These are phyloP conservation scores for Drosophila hydei DNA, from an alignment of 1,140 invertebrate species.

Conservation along the genomic window DNA sequence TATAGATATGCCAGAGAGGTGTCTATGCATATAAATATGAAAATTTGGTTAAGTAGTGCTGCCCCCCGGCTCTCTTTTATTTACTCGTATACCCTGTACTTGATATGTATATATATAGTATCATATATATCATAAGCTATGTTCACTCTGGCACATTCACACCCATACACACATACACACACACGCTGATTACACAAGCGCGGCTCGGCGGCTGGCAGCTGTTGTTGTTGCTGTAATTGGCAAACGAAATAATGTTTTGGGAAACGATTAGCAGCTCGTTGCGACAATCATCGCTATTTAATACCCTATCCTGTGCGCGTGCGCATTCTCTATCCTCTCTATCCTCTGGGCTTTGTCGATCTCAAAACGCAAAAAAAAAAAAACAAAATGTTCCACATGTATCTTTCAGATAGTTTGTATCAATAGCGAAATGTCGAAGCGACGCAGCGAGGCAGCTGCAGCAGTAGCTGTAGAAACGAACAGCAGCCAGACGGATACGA, in stretches of 20 bases:
- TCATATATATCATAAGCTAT: constrained; percentile 9
- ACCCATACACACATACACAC: constrained; percentile 5
- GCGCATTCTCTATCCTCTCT: constrained; percentile 1
- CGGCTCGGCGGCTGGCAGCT: constrained; percentile 6
- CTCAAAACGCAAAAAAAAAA: constrained; percentile 59
- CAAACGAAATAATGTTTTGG: constrained; percentile 9
- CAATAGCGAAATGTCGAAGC: constrained; percentile 69
- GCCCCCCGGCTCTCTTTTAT: too few relatives aligned
- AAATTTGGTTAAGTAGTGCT: too few relatives aligned
- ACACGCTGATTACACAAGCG: constrained; percentile 30
- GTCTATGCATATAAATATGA: too few relatives aligned
- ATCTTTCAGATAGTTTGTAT: constrained; percentile 81
- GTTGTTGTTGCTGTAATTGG: constrained; percentile 16
- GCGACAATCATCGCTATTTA: constrained; percentile 4
- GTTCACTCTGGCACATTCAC: not conserved
- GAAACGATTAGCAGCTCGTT: constrained; percentile 21
- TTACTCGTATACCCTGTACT: too few relatives aligned
- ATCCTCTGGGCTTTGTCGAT: constrained; percentile 60
- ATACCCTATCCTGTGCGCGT: not conserved
- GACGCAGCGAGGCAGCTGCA: constrained; percentile 48
- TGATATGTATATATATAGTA: not conserved
- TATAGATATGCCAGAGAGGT: too few relatives aligned
- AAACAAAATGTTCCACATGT: constrained; percentile 64
- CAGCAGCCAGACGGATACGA: constrained; percentile 23
- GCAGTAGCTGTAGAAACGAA: constrained; percentile 1